A percentile compares a stretch with the other conserved stretches of the same genome.
These are phyloP conservation scores for Peromyscus leucopus DNA, from an alignment of 2,113 vertebrate genomes.

Conservation along the genomic window DNA sequence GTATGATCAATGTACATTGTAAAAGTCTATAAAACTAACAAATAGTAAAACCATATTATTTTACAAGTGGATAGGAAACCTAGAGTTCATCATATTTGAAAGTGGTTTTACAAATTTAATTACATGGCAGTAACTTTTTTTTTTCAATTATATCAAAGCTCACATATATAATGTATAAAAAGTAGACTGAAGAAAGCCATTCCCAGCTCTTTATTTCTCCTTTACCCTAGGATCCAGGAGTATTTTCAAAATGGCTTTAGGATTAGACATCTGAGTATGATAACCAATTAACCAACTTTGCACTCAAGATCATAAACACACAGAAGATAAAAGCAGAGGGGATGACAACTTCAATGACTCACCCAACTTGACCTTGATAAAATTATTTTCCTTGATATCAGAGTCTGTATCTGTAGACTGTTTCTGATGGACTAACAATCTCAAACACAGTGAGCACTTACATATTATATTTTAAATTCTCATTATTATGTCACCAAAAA, in stretches of 20 bases:
- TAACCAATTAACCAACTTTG: not conserved
- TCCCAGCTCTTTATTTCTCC: not conserved
- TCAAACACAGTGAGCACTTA: not conserved
- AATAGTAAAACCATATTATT: not conserved
- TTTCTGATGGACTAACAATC: not conserved
- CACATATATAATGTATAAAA: not conserved
- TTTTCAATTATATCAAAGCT: not conserved
- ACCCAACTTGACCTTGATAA: not conserved
- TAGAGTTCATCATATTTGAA: not conserved
- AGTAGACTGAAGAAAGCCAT: not conserved
- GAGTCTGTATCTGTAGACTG: not conserved
- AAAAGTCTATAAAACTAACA: not conserved
- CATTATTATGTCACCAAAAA: not conserved
- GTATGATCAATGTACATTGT: not conserved
- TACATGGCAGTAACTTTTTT: not conserved
- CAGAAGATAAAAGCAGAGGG: not conserved
- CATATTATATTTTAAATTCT: not conserved
- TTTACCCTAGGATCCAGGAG: not conserved
- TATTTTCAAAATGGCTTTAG: not conserved
- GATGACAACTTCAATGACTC: too few relatives aligned
- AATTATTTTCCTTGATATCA: not conserved
- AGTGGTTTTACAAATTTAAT: not conserved
- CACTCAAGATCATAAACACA: not conserved
- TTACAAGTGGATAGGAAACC: not conserved
- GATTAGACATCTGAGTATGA: not conserved